Conservation (phyloP, 2,797 vertebrate species). For the Malurus splendens region DNA sequence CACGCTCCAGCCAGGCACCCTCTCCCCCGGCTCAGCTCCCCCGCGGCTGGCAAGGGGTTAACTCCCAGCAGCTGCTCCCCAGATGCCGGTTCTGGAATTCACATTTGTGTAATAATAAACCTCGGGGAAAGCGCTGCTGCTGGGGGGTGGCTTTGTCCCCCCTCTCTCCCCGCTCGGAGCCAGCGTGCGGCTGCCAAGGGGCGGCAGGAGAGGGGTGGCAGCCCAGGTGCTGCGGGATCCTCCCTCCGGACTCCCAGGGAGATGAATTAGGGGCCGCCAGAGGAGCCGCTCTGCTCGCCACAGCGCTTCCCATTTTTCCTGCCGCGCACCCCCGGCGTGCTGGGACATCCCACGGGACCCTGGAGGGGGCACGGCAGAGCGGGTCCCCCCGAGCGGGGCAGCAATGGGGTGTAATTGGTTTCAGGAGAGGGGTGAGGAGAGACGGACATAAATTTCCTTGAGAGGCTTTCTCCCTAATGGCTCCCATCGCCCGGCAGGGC, state of each 20-base stretch:
- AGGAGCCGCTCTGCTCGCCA: not conserved
- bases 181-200: not conserved
- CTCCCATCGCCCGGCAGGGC: conserved; percentile 22
- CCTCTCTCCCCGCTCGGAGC: not conserved
- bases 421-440: conserved; percentile 42
- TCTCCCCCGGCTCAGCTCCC: rapidly evolving
- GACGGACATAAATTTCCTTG: conserved; percentile 18
- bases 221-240: conserved; percentile 31
- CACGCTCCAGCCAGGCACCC: rapidly evolving
- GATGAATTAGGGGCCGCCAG: not conserved
- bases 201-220: not conserved
- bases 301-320: not conserved
- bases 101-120: conserved; percentile 68
- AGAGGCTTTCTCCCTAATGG: conserved; percentile 7
- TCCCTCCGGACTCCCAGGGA: not conserved
- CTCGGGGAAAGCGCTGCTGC: conserved; percentile 19
- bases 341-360: not conserved
- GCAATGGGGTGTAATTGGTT: not conserved
- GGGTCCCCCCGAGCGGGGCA: not conserved
- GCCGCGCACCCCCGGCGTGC: rapidly evolving
- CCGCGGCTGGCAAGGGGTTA: not conserved
- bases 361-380: rapidly evolving
- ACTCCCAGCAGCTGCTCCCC: conserved; percentile 59
- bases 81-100: conserved; percentile 65
- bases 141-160: not conserved